Conservation (phyloP, 1,140 invertebrate genomes). For the Drosophila mojavensis region DNA sequence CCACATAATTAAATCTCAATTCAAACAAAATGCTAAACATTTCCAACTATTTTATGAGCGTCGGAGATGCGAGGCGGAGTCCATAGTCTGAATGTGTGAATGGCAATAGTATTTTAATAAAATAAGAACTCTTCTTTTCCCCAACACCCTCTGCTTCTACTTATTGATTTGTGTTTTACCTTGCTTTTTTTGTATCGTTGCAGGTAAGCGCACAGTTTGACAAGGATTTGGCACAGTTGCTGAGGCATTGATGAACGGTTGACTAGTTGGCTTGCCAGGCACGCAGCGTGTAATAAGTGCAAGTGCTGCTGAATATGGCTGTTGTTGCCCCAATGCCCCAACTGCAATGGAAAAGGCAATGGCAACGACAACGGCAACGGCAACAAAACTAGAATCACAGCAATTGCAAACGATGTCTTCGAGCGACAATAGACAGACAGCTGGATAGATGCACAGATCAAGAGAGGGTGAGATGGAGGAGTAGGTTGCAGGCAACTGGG, state of each 20-base stretch:
- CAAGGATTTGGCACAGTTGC: constrained; percentile 22
- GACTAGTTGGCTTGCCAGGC: constrained; percentile 50
- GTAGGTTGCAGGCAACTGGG: neutral
- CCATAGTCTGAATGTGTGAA: neutral
- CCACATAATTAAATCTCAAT: constrained; percentile 81
- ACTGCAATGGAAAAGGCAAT: constrained; percentile 20
- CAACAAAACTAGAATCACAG: constrained; percentile 59
- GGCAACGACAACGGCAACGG: constrained; percentile 20
- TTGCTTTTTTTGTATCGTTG: constrained; percentile 32
- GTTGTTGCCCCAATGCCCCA: constrained; percentile 65
- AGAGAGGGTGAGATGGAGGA: constrained; percentile 12
- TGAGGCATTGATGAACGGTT: constrained; percentile 20
- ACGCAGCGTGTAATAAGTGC: constrained; percentile 61
- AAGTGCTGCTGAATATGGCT: constrained; percentile 49
- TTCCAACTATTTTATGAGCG: constrained; percentile 68
- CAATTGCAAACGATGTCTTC: constrained; percentile 61
- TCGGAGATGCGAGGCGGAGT: constrained; percentile 6
- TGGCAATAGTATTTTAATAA: neutral
- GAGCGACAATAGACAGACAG: constrained; percentile 33
- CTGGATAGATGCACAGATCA: constrained; percentile 6
- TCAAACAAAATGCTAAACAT: constrained; percentile 80
- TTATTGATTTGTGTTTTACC: neutral
- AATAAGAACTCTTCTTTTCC: no score
- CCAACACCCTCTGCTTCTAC: no score
- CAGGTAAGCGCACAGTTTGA: constrained; percentile 60